Conservation (phyloP, 2,888 invertebrate genomes). For the Drosophila merina region DNA sequence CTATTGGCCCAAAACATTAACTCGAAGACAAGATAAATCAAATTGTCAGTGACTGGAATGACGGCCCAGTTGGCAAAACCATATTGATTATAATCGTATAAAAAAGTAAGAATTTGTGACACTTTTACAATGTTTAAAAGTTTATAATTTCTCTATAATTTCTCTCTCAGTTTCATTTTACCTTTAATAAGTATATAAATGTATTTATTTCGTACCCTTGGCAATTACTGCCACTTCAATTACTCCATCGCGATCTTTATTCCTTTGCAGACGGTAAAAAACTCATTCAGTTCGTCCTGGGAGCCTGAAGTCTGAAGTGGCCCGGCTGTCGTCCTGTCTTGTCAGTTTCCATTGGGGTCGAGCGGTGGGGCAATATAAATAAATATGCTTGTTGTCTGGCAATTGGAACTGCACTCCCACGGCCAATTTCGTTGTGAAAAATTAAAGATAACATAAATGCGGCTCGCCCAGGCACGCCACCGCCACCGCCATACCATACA, state of each 20-base stretch:
- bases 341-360: conserved; percentile 40
- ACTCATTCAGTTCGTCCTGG: conserved; percentile 1
- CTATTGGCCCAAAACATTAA: not conserved
- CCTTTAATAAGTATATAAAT: too few species aligned
- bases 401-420: conserved; percentile 74
- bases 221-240: not conserved
- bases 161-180: too few species aligned
- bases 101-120: not conserved
- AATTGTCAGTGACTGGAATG: not conserved
- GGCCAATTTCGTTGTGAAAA: conserved; percentile 77
- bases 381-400: conserved; percentile 69
- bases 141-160: too few species aligned
- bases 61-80: not conserved
- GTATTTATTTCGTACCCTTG: not conserved
- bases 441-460: conserved; percentile 79
- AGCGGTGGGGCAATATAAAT: conserved; percentile 55
- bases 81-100: not conserved
- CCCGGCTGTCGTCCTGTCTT: conserved; percentile 19
- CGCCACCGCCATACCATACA: conserved; percentile 33
- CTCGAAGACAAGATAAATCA: not conserved
- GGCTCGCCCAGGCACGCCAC: conserved; percentile 55
- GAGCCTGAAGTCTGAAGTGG: conserved; percentile 18
- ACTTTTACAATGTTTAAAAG: not conserved
- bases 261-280: not conserved
- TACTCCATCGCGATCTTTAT: conserved; percentile 1